Conservation (phyloP, 23 tunicate genomes). For the Corella eumyota region DNA sequence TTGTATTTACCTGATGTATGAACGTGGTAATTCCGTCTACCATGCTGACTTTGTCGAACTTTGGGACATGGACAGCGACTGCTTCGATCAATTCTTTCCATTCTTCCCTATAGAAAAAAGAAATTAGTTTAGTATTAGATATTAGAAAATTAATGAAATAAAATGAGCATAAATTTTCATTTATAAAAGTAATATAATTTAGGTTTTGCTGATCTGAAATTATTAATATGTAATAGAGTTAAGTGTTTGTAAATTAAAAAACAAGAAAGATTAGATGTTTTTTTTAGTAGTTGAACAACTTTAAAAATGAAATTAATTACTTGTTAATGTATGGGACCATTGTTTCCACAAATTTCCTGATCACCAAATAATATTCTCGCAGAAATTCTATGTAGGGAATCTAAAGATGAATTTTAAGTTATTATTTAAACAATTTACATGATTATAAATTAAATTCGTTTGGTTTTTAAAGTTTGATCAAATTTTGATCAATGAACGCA, state of each 20-base stretch:
- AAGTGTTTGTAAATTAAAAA: too few species aligned
- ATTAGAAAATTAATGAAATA: too few species aligned
- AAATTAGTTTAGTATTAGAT: too few species aligned
- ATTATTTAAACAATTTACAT: not conserved
- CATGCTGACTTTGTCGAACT: constrained; percentile 55
- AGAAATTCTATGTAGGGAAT: constrained; percentile 73
- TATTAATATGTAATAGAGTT: too few species aligned
- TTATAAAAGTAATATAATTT: too few species aligned
- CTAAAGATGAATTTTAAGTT: constrained; percentile 6
- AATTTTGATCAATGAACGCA: too few species aligned
- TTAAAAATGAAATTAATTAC: too few species aligned
- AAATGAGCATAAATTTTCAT: too few species aligned
- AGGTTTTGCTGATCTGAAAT: too few species aligned
- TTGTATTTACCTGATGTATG: constrained; percentile 69
- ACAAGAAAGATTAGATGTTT: too few species aligned
- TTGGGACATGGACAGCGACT: constrained; percentile 61
- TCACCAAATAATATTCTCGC: constrained; percentile 59
- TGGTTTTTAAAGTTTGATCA: too few species aligned
- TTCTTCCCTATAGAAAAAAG: constrained; percentile 77
- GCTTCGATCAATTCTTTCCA: constrained; percentile 48
- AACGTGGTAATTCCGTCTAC: constrained; percentile 78
- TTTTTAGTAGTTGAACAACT: too few species aligned
- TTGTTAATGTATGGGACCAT: constrained; percentile 69
- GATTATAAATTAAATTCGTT: not conserved
- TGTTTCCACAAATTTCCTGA: constrained; percentile 41